Base-by-base conservation (phyloP, 2,888 invertebrate species). In the Brenthis daphne region DNA sequence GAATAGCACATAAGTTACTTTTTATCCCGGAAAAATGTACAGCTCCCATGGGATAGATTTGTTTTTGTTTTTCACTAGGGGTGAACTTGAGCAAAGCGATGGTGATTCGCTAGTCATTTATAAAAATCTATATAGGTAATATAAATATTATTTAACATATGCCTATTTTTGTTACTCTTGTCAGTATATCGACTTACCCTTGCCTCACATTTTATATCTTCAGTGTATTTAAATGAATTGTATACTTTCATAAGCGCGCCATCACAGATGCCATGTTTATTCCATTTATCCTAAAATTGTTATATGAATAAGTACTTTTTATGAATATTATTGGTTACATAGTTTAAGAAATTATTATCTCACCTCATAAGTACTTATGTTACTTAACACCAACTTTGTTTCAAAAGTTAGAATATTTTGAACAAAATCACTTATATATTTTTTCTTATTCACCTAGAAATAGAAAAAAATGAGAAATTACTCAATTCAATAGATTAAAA, bases 151-250 rank as follows among this genome's bases (percentile, higher is more conserved):
- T 29, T 4, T 5, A 5, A 4, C 5, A 4, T 29, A 29, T 24
- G 24, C 24, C 24, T 24, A 24, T 29, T 29, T 29, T 29, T 29
- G 29, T 29, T 29, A 4, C 29, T 29, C 29, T 29, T 29, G 29
- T 29, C 29, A 29, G 4, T 29, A 29, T 29, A 29, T 29, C 4
- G 29, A 71, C 73, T 75, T 76, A 82, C 83, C 74, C 81, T 79
- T 12, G 79, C 78, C 71, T 82, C 83, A 72, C 82, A 83, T 70
- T 80, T 80, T 14, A 81, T 69, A 70, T 83, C 82, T 48, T 80
- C 76, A 4, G 81, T 79, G 64, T 83, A 83, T 64, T 71, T 81
- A 64, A 79, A 83, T 3, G 82, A 78, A 60, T 83, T 83, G 55
- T 80, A 77, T 20, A 81, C 65, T 61, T 75, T 82, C 78, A 82